A percentile compares a stretch with the other conserved stretches of the same genome.
Conservation (phyloP, 2,888 invertebrate species). For the Drosophila cognata region DNA sequence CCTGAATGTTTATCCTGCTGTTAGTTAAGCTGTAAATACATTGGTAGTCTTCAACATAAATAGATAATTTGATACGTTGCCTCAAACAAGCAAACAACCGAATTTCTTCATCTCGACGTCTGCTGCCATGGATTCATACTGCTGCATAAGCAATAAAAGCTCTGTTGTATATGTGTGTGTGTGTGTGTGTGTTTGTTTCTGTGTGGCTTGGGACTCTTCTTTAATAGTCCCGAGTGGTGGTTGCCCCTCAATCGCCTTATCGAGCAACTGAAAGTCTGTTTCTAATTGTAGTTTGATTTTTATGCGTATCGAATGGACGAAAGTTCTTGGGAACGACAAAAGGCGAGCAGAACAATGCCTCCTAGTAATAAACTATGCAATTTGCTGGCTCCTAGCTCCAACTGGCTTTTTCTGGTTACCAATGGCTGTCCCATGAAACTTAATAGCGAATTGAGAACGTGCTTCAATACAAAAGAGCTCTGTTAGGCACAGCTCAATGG, state of each 20-base stretch:
- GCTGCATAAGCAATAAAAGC: constrained; percentile 67
- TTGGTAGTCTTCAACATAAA: constrained; percentile 52
- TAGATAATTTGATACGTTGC: constrained; percentile 73
- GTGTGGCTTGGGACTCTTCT: constrained; percentile 39
- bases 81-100: constrained; percentile 36
- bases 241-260: constrained; percentile 6
- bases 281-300: constrained; percentile 79
- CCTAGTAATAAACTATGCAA: constrained; percentile 46
- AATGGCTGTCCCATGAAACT: constrained; percentile 51
- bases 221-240: constrained; percentile 55
- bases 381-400: constrained; percentile 34
- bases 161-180: constrained; percentile 3
- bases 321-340: constrained; percentile 29
- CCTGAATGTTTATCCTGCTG: constrained; percentile 71
- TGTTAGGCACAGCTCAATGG: constrained; percentile 35
- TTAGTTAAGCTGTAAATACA: constrained; percentile 74
- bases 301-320: constrained; percentile 73
- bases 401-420: background rate
- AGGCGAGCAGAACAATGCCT: constrained; percentile 15
- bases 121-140: constrained; percentile 28
- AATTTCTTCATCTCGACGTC: constrained; percentile 18
- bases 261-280: constrained; percentile 52
- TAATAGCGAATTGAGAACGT: constrained; percentile 65
- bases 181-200: constrained; percentile 18
- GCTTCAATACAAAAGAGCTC: constrained; percentile 64